Evolutionary conservation across 2,797 vertebrate genomes (phyloP).

Genomic region (Ctenopoma kingsleyae): DNA sequence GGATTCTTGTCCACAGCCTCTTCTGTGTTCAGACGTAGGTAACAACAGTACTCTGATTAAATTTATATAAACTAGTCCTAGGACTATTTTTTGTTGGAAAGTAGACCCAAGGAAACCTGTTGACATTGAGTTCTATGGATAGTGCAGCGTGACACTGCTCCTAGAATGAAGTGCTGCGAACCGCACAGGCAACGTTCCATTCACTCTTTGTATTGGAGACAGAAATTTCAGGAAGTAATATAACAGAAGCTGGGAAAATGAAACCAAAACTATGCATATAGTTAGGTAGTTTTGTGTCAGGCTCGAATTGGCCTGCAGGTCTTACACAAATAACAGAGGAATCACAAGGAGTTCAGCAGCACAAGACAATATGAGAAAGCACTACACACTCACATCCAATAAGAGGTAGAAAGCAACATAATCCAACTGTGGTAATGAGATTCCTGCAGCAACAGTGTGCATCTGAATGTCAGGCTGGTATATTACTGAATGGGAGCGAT

Average conservation of each 20-base stretch:
- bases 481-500: slow-evolving; percentile 37
- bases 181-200: neutral
- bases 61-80: no score
- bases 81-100: neutral
- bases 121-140: neutral
- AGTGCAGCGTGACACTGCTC: neutral
- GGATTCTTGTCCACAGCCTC: no score
- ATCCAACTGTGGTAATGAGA: slow-evolving; percentile 61
- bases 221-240: neutral
- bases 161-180: neutral
- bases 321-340: slow-evolving; percentile 5
- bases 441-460: slow-evolving; percentile 47
- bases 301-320: slow-evolving; percentile 1
- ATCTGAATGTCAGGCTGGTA: slow-evolving; percentile 55
- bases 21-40: no score
- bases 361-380: slow-evolving; percentile 50
- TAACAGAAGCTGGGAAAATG: neutral
- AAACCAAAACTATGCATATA: neutral
- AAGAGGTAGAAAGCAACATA: slow-evolving; percentile 45
- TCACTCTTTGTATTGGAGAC: neutral
- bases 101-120: neutral
- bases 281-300: slow-evolving; percentile 4
- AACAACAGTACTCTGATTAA: no score
- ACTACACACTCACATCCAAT: slow-evolving; percentile 30
- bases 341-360: slow-evolving; percentile 22